These are phyloP conservation scores for Xanthia togata DNA, from an alignment of 2,888 invertebrate genomes.

Conservation along the genomic window DNA sequence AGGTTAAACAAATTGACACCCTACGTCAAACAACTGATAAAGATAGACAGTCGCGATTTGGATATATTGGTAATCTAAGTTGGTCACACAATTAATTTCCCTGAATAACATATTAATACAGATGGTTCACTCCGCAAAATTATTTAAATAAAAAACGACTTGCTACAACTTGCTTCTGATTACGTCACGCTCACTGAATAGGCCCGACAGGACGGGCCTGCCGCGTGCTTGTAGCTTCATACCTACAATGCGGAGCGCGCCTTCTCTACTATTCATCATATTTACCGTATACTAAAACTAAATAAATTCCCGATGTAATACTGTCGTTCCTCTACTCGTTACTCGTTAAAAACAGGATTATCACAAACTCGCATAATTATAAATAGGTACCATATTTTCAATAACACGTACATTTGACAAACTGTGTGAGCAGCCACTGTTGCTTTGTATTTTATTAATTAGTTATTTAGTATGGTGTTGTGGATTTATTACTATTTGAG, in stretches of 20 bases:
- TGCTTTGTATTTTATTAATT: constrained; percentile 41
- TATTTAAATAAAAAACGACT: too few relatives aligned
- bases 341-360: too few relatives aligned
- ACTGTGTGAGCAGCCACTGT: constrained; percentile 46
- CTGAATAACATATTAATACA: too few relatives aligned
- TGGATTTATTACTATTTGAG: constrained; percentile 38
- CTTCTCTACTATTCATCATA: not conserved
- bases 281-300: not conserved
- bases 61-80: too few relatives aligned
- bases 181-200: too few relatives aligned
- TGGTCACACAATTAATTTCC: not conserved
- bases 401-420: constrained; percentile 43
- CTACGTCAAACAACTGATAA: too few relatives aligned
- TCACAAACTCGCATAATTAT: not conserved
- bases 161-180: too few relatives aligned
- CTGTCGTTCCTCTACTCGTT: not conserved
- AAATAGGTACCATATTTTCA: constrained; percentile 24
- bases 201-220: too few relatives aligned
- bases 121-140: too few relatives aligned
- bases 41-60: too few relatives aligned
- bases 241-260: too few relatives aligned
- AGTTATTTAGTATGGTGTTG: constrained; percentile 6
- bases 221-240: too few relatives aligned
- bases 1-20: not conserved
- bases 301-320: not conserved